Percentiles rank a stretch among this genome's conserved stretches.
phyloP scores from a whole-genome alignment of 2,888 invertebrate species.

The Atherix ibis region DNA sequence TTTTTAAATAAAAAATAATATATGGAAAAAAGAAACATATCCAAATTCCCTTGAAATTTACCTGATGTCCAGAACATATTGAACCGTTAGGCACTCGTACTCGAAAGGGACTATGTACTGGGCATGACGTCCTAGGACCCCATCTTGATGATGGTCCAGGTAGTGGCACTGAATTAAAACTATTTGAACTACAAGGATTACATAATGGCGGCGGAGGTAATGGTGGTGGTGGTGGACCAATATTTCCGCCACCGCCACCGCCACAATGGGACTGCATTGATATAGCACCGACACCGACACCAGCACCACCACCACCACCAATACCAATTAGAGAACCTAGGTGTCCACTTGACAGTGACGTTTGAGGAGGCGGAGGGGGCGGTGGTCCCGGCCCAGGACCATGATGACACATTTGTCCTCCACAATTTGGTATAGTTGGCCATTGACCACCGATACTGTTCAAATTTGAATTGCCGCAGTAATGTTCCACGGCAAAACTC shows the following conservation, averaged over 20 bases:
- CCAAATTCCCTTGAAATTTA: too few species aligned
- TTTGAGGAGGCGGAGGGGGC: slow-evolving; percentile 23
- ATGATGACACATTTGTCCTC: slow-evolving; percentile 23
- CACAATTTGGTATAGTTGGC: slow-evolving; percentile 22
- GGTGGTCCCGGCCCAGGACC: slow-evolving; percentile 20
- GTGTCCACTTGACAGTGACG: slow-evolving; percentile 17
- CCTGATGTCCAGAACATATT: slow-evolving; percentile 35
- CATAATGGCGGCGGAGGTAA: slow-evolving; percentile 31
- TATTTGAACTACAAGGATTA: slow-evolving; percentile 33
- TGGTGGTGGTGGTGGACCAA: slow-evolving; percentile 21
- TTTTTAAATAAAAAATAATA: too few species aligned
- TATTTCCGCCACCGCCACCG: slow-evolving; percentile 9
- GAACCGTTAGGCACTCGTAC: slow-evolving; percentile 34
- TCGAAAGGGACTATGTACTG: slow-evolving; percentile 34
- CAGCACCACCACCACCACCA: slow-evolving; percentile 7
- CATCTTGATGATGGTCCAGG: slow-evolving; percentile 30
- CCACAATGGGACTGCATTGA: slow-evolving; percentile 7
- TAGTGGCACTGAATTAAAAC: slow-evolving; percentile 30
- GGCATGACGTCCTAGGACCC: slow-evolving; percentile 34
- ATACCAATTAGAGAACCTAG: slow-evolving; percentile 22
- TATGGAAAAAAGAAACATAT: too few species aligned
- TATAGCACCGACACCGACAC: slow-evolving; percentile 16
- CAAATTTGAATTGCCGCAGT: slow-evolving; percentile 25
- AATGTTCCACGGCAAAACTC: slow-evolving; percentile 35
- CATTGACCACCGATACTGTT: slow-evolving; percentile 21